Evolutionary conservation across 2,797 vertebrate genomes (phyloP).

Genomic region (Paedocypris micromegethes): DNA sequence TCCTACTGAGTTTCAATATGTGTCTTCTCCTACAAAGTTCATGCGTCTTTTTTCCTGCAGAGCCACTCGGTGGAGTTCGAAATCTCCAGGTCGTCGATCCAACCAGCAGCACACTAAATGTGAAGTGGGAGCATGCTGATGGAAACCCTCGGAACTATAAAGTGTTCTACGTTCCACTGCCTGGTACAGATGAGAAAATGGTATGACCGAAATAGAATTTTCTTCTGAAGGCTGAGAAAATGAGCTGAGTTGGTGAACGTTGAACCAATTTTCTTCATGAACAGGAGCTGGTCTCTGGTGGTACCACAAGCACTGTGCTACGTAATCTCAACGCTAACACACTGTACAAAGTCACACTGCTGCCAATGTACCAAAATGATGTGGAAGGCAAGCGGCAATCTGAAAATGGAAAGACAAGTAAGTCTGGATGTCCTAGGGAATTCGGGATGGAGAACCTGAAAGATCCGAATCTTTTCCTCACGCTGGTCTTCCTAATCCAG

Average conservation of each 20-base stretch:
- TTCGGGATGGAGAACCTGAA: neutral
- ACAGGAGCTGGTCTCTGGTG: conserved; percentile 86
- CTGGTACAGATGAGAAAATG: conserved; percentile 75
- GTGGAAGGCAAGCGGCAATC: conserved; percentile 82
- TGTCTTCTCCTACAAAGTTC: neutral
- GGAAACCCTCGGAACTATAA: conserved; percentile 89
- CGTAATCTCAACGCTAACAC: conserved; percentile 81
- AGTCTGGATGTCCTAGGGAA: conserved; percentile 54
- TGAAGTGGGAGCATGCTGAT: conserved; percentile 89
- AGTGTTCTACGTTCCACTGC: conserved; percentile 75
- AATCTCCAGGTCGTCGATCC: conserved; percentile 86
- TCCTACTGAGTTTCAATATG: neutral
- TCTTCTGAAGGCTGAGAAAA: neutral
- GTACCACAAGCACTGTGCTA: conserved; percentile 79
- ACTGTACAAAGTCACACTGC: conserved; percentile 78
- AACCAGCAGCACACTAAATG: conserved; percentile 77
- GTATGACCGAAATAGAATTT: conserved; percentile 55
- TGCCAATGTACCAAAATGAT: conserved; percentile 81
- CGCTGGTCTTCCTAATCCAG: conserved; percentile 54
- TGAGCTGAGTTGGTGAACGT: neutral
- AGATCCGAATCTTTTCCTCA: neutral
- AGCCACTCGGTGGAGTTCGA: conserved; percentile 83
- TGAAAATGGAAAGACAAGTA: conserved; percentile 85
- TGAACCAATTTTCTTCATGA: conserved; percentile 12
- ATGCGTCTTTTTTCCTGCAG: conserved; percentile 59